Evolutionary conservation across 2,888 invertebrate species (phyloP).

Genomic region (Cloeon dipterum): DNA sequence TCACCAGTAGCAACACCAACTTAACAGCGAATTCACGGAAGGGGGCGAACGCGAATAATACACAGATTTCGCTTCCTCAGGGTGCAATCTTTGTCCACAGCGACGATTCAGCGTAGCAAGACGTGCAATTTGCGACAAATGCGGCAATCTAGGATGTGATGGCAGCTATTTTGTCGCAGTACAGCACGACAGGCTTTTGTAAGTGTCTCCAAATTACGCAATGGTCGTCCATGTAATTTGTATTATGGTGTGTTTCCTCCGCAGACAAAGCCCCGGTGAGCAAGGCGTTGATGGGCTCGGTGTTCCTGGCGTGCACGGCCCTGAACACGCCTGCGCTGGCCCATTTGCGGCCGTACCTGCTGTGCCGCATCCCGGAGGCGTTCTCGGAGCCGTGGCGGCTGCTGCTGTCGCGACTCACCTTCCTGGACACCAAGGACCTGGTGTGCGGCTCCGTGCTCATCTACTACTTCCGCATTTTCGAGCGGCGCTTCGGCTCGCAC

Average conservation of each 20-base stretch:
- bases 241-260: conserved; percentile 10
- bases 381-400: conserved; percentile 19
- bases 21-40: too few species aligned
- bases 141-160: too few species aligned
- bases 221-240: too few species aligned
- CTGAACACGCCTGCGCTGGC: conserved; percentile 21
- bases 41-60: too few species aligned
- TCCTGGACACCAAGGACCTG: conserved; percentile 24
- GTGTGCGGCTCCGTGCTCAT: conserved; percentile 23
- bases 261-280: conserved; percentile 23
- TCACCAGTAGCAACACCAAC: too few species aligned
- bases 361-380: conserved; percentile 18
- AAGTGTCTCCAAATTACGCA: neutral
- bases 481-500: conserved; percentile 24
- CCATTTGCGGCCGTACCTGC: conserved; percentile 17
- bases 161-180: neutral
- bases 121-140: too few species aligned
- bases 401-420: conserved; percentile 19
- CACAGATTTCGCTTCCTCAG: too few species aligned
- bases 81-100: too few species aligned
- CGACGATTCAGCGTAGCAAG: too few species aligned
- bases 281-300: conserved; percentile 20
- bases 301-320: conserved; percentile 21
- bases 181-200: conserved; percentile 1
- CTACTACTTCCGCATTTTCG: conserved; percentile 27